A percentile compares a stretch with the other conserved stretches of the same genome.
Conservation (phyloP, 2,113 vertebrate genomes). For the Eira barbara region DNA sequence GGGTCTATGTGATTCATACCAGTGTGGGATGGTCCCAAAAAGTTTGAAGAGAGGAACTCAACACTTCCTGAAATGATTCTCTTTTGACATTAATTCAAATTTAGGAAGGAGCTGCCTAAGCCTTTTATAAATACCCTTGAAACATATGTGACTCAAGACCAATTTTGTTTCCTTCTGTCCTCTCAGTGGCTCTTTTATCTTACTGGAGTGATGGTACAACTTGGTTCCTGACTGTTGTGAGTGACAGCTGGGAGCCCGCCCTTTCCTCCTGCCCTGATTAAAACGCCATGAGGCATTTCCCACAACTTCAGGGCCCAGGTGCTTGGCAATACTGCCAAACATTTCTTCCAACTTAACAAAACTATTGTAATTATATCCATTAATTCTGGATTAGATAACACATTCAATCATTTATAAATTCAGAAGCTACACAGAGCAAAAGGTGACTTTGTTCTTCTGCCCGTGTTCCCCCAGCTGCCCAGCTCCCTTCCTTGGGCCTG, state of each 20-base stretch:
- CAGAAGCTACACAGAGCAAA: background rate
- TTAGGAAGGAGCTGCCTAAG: slow-evolving; percentile 69
- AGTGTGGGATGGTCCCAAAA: slow-evolving; percentile 32
- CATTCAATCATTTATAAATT: slow-evolving; percentile 19
- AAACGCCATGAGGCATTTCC: slow-evolving; percentile 15
- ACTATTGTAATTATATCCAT: background rate
- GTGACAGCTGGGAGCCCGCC: slow-evolving; percentile 48
- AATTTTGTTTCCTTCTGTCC: slow-evolving; percentile 63
- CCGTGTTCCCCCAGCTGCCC: background rate
- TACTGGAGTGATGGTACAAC: background rate
- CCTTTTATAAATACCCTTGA: slow-evolving; percentile 50
- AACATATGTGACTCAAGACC: background rate
- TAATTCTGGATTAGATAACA: slow-evolving; percentile 24
- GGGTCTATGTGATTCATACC: background rate
- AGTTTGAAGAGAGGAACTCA: slow-evolving; percentile 64
- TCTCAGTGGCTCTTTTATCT: slow-evolving; percentile 62
- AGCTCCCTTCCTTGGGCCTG: background rate
- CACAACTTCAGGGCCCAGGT: slow-evolving; percentile 42
- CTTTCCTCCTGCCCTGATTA: slow-evolving; percentile 48
- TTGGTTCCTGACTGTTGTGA: slow-evolving; percentile 7
- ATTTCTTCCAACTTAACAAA: slow-evolving; percentile 43
- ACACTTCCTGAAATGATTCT: slow-evolving; percentile 66
- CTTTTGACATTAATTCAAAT: slow-evolving; percentile 56
- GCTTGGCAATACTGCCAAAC: slow-evolving; percentile 63
- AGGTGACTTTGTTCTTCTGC: background rate